Percentiles rank a stretch among this genome's conserved stretches.
Conservation (phyloP, 2,797 vertebrate genomes). For the Florisuga fusca region DNA sequence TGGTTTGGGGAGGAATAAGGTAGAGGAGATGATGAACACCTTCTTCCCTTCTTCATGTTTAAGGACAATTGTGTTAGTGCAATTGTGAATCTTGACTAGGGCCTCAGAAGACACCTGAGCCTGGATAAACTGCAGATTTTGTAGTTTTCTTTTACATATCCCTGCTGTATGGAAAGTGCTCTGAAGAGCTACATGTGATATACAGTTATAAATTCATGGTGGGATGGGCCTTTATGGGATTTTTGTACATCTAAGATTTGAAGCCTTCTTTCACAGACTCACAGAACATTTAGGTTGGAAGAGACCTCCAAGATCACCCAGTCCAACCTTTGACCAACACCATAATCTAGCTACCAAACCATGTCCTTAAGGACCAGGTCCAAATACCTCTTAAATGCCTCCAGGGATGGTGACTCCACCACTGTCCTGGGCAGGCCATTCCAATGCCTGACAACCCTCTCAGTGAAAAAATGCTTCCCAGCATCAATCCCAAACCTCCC, state of each 20-base stretch:
- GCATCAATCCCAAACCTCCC: too few relatives aligned
- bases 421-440: too few relatives aligned
- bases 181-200: background rate
- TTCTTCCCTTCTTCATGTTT: background rate
- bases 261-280: background rate
- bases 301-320: too few relatives aligned
- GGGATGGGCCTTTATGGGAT: background rate
- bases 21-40: background rate
- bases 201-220: background rate
- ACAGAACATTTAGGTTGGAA: too few relatives aligned
- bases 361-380: too few relatives aligned
- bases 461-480: too few relatives aligned
- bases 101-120: background rate
- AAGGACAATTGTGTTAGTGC: background rate
- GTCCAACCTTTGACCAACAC: too few relatives aligned
- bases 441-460: too few relatives aligned
- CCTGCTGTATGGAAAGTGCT: background rate
- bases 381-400: too few relatives aligned
- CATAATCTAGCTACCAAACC: too few relatives aligned
- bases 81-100: background rate
- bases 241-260: background rate
- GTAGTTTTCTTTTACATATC: background rate
- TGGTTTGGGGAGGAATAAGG: rapidly evolving
- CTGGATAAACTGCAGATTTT: background rate
- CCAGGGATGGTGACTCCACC: too few relatives aligned